Base-by-base conservation (phyloP, 2,797 vertebrate genomes). In the Pipistrellus pipistrellus region DNA sequence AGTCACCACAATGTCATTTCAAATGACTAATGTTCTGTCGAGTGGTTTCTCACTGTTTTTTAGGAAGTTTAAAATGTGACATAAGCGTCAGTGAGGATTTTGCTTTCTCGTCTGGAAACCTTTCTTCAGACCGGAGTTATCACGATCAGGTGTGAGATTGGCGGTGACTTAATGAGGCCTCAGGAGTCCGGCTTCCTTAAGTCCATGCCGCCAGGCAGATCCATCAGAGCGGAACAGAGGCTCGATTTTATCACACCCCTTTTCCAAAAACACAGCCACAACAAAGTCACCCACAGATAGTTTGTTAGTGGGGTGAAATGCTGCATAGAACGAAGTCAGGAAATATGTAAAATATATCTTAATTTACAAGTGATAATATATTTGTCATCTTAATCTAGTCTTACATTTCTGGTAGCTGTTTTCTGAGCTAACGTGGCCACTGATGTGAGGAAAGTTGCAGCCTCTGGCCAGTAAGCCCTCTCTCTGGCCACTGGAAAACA, bases 301-400 rank as follows among this genome's bases (percentile, higher is more conserved):
- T 75, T 88, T 85, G 68, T 83, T 55, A 76, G 41, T 81, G 68
- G 93, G 80, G 46, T 82, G 17, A 84, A 88, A 57, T 89, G 66
- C 57, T n/a, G 51, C 13, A 38, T 18, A 85, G 86, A 84, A 77
- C 71, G 75, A 86, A 96, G 51, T 62, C 27, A 75, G 71, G 35
- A 78, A 80, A 92, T 92, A 32, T 68, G 8, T 23, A 73, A 90
- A 71, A n/a, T 85, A 27, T 35, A 32, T 87, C 27, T 90, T 90
- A 88, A 77, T 38, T 85, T 7, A 12, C 78, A 85, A 86, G 8
- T 91, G 75, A 10, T 55, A 66, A 15, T 62, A 1, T 12, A 32
- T 59, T 72, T 91, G 57, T 86, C 76, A 76, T 27, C 68, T 69
- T 77, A 32, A 14, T 76, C n/a, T 53, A 71, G 25, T 80, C 69